phyloP scores from a whole-genome alignment of 2,113 vertebrate species.

The Sprattus sprattus region DNA sequence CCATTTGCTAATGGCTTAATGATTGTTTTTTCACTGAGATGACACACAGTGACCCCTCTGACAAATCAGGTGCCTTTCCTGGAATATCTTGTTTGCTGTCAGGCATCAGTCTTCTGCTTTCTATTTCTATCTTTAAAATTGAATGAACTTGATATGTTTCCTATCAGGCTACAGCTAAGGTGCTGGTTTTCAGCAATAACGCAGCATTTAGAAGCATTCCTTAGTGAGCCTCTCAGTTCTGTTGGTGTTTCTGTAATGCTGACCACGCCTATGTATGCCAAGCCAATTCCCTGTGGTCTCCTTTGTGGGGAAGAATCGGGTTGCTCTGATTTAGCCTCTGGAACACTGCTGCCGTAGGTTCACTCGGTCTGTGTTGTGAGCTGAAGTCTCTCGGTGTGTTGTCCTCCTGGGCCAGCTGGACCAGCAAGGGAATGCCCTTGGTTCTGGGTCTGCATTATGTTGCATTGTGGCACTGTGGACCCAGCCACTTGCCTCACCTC shows the following conservation, averaged over 20 bases:
- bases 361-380: background rate
- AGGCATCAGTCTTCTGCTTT: background rate
- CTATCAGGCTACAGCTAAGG: background rate
- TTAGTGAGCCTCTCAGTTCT: background rate
- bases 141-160: background rate
- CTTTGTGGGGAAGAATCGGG: background rate
- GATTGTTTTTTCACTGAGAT: slow-evolving; percentile 46
- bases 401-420: background rate
- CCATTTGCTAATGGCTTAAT: slow-evolving; percentile 44
- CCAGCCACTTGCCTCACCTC: slow-evolving; percentile 28
- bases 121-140: background rate
- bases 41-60: slow-evolving; percentile 56
- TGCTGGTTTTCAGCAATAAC: background rate
- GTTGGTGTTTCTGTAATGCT: background rate
- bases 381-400: background rate
- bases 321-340: background rate
- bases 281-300: background rate
- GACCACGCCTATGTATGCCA: background rate
- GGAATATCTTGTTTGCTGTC: slow-evolving; percentile 41
- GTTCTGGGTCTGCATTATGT: background rate
- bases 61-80: slow-evolving; percentile 46
- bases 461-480: slow-evolving; percentile 22
- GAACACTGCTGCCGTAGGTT: background rate
- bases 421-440: slow-evolving; percentile 20
- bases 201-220: background rate